Conservation (phyloP, 2,797 vertebrate genomes). For the Fratercula arctica region DNA sequence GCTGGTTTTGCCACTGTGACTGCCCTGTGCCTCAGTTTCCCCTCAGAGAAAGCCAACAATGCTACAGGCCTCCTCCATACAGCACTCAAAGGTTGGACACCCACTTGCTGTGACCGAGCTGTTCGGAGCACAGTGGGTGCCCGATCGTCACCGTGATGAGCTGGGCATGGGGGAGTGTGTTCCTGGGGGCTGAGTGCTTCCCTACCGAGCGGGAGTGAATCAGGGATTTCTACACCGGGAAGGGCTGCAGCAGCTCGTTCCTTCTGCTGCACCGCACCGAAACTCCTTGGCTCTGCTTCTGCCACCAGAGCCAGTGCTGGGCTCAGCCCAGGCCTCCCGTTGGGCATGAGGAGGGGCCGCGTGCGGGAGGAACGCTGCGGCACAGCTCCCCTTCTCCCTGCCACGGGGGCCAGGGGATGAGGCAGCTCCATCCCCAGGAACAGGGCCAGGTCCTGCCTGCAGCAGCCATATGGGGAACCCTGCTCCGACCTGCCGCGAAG, state of each 20-base stretch:
- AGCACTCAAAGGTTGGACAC: neutral
- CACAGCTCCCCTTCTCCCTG: neutral
- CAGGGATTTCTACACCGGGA: neutral
- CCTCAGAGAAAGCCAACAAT: neutral
- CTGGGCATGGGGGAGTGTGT: neutral
- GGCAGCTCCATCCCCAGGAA: neutral
- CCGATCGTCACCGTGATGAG: fast-evolving
- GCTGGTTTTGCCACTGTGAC: neutral
- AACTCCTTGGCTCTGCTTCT: neutral
- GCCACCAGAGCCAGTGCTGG: neutral
- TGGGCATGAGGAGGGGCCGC: fast-evolving
- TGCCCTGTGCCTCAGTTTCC: neutral
- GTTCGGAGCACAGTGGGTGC: neutral
- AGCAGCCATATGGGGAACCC: slow-evolving; percentile 43
- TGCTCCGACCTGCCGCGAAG: neutral
- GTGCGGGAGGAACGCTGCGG: neutral
- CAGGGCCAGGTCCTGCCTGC: neutral
- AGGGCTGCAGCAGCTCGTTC: neutral
- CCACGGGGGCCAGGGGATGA: fast-evolving
- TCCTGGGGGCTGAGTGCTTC: neutral
- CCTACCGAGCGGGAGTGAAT: fast-evolving
- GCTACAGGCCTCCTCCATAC: neutral
- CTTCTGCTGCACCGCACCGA: neutral
- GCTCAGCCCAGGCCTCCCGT: neutral
- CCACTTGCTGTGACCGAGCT: neutral